Conservation (phyloP, 2,797 vertebrate species). For the Morus bassanus region DNA sequence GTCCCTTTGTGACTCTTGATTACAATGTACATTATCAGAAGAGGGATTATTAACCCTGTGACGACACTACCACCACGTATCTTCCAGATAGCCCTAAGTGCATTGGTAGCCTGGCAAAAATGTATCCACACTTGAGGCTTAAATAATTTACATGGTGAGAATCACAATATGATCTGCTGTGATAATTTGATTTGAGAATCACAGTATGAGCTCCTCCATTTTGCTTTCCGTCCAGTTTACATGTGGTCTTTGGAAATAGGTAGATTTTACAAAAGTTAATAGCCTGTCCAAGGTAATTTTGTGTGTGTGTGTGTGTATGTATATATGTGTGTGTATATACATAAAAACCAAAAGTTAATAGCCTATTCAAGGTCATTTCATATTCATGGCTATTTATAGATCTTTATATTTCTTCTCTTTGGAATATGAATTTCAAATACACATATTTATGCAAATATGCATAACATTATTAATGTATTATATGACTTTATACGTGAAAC, state of each 20-base stretch:
- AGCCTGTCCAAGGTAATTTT: not conserved
- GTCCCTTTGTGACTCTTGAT: not conserved
- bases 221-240: not conserved
- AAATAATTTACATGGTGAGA: conserved; percentile 54
- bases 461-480: not conserved
- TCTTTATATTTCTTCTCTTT: not conserved
- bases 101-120: not conserved
- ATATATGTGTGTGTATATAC: not conserved
- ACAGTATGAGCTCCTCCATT: not conserved
- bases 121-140: conserved; percentile 31
- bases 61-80: not conserved
- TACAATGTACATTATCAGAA: not conserved
- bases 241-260: not conserved
- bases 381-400: not conserved
- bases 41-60: conserved; percentile 21
- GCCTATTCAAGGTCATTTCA: not conserved
- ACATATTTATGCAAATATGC: not conserved
- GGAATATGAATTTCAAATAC: not conserved
- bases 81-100: not conserved
- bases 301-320: not conserved
- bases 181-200: conserved; percentile 39
- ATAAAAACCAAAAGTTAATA: not conserved
- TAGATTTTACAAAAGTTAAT: not conserved
- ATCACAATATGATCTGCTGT: not conserved
- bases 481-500: not conserved